Conservation (phyloP, 2,113 vertebrate genomes). For the Prionailurus bengalensis region DNA sequence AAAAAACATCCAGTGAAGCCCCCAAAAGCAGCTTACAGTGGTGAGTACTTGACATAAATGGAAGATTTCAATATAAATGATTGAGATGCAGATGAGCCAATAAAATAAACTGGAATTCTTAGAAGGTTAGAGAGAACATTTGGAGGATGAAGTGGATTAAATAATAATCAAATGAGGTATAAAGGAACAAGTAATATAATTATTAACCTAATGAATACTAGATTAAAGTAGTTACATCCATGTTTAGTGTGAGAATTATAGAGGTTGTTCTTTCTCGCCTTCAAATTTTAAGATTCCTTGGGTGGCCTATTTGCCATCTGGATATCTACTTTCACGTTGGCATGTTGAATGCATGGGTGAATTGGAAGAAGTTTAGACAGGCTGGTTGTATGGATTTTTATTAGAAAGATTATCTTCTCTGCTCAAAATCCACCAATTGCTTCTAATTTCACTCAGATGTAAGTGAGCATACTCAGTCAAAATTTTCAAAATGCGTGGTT, state of each 20-base stretch:
- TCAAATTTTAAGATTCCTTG: not conserved
- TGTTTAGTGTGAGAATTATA: not conserved
- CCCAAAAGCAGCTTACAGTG: not conserved
- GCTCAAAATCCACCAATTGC: not conserved
- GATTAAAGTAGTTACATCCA: not conserved
- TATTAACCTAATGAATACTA: not conserved
- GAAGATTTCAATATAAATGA: not conserved
- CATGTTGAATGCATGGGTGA: not conserved
- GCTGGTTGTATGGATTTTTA: not conserved
- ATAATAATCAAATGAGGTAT: not conserved
- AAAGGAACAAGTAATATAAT: not conserved
- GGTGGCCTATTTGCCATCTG: not conserved
- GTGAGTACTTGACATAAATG: not conserved
- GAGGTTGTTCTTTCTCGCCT: not conserved
- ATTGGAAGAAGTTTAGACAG: not conserved
- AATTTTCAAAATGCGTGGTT: not conserved
- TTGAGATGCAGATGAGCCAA: not conserved
- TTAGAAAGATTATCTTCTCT: not conserved
- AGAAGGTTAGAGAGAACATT: not conserved
- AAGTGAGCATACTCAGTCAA: not conserved
- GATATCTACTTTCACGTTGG: not conserved
- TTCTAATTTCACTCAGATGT: not conserved
- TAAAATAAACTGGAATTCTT: not conserved
- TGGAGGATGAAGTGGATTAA: not conserved
- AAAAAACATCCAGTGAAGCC: not conserved